Evolutionary conservation across 1,140 invertebrate species (phyloP), one percentile per base, ranked within the genome.

Genomic region (Colletes gigas): DNA sequence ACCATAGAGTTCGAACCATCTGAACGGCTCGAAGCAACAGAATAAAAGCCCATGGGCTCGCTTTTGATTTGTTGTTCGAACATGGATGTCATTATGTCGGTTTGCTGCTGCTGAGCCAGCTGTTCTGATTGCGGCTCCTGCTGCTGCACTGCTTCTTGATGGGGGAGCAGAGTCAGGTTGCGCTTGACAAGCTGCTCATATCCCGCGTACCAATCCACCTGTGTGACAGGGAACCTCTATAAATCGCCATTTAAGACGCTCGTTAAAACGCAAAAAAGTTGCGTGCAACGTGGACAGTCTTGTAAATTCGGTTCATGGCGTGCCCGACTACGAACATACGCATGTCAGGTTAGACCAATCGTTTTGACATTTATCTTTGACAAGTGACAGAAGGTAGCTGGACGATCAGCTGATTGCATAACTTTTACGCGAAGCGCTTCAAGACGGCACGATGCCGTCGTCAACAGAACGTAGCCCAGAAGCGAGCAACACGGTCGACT

Each of bases 61-160:
- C 95, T 95, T 90, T 95, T 95, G 85, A 95, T 95, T 89, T 95
- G 95, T 90, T 95, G 95, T 89, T 95, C 95, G 85, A 95, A 95
- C 95, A 95, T 95, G 87, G 95, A 93, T 78, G 93, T 93, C 93
- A 93, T 93, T 84, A 92, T 92, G 78, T 85, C 78, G 65, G 81
- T 76, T 65, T 89, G 86, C 57, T 84, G 86, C 69, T 80, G 65
- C 70, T 87, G 88, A 69, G 79, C 81, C 80, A 87, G 82, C 83
- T 89, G 84, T 82, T 89, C 82, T 50, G 83, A 54, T 60, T 88
- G 88, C 12, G 69, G 75, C 71, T 89, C 88, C 55, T 80, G 89
- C 81, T 86, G 89, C 77, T 85, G 89, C 19, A 3, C 85, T 81
- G 79, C 78, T 84, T 92, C 92, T 81, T 93, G 92, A 88, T 91